A percentile compares a stretch with the other conserved stretches of the same genome.
phyloP scores from a whole-genome alignment of 1,140 invertebrate species.

The Leptinotarsa defecta region DNA sequence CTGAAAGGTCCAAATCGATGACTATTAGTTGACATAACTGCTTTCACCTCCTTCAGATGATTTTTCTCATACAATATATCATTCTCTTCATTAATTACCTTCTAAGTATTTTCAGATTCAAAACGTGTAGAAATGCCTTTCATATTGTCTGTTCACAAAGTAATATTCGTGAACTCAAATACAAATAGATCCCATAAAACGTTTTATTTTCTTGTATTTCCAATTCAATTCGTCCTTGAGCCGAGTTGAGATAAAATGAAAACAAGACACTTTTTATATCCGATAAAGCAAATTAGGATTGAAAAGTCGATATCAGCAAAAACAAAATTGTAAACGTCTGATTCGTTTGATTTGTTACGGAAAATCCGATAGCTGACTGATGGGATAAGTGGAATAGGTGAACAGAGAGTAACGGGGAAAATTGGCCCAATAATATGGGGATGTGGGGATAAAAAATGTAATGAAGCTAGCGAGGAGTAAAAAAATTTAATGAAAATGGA shows the following conservation, averaged over 20 bases:
- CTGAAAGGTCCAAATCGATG: no score
- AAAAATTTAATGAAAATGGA: slow-evolving; percentile 5
- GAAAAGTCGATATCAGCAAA: neutral
- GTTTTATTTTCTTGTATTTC: neutral
- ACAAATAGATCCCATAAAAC: no score
- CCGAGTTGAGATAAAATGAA: neutral
- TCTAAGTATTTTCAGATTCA: no score
- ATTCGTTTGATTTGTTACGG: neutral
- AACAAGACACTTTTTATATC: neutral
- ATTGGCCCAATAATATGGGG: neutral
- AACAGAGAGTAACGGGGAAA: neutral
- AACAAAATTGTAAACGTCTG: neutral
- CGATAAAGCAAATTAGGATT: neutral
- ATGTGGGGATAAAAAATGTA: neutral
- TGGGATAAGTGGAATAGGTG: neutral
- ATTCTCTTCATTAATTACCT: no score
- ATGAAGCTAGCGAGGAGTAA: neutral
- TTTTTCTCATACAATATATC: no score
- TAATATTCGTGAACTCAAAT: no score
- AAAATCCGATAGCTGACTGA: neutral
- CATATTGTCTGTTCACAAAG: no score
- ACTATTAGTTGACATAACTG: no score
- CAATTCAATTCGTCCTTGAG: neutral
- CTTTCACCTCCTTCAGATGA: no score
- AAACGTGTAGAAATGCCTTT: no score